Evolutionary conservation across 2,797 vertebrate genomes (phyloP).

Genomic region (Triplophysa yarkandensis): DNA sequence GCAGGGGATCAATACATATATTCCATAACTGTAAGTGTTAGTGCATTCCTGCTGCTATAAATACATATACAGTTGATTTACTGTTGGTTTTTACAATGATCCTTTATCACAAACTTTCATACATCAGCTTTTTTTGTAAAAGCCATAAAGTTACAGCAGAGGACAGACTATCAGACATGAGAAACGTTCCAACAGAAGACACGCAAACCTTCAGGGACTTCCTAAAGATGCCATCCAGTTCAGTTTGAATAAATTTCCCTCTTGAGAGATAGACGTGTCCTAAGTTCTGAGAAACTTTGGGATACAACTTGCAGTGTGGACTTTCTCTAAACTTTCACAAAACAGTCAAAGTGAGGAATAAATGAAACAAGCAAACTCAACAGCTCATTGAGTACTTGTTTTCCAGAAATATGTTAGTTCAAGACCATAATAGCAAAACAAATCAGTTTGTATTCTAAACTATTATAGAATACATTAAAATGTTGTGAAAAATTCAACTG

Average conservation of each 20-base stretch:
- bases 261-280: constrained; percentile 13
- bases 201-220: constrained; percentile 12
- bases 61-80: neutral
- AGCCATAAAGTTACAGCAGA: constrained; percentile 10
- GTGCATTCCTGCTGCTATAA: neutral
- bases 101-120: constrained; percentile 6
- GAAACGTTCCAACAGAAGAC: constrained; percentile 2
- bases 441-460: neutral
- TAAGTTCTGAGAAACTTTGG: neutral
- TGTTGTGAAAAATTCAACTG: neutral
- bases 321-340: neutral
- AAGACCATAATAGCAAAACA: neutral
- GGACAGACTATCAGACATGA: constrained; percentile 14
- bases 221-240: constrained; percentile 12
- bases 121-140: constrained; percentile 6
- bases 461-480: neutral
- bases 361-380: neutral
- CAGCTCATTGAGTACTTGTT: neutral
- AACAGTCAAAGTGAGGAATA: neutral
- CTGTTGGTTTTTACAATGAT: constrained; percentile 6
- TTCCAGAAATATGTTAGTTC: neutral
- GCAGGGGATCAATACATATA: no score
- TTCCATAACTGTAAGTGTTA: no score
- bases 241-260: constrained; percentile 14
- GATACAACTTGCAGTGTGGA: neutral